phyloP scores from a whole-genome alignment of 2,113 vertebrate species.

The Corythaixoides concolor region DNA sequence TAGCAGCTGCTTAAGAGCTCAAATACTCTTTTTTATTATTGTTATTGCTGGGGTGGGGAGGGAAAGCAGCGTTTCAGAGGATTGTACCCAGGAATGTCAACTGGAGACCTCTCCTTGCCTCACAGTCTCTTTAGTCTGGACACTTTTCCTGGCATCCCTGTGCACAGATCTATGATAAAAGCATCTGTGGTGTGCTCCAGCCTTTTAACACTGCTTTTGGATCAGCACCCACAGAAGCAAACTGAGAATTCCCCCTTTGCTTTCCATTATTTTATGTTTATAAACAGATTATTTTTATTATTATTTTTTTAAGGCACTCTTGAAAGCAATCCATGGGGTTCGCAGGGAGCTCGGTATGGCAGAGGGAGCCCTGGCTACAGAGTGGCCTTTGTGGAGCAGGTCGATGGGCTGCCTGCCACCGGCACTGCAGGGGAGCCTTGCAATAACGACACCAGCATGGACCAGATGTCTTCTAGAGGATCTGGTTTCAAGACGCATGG shows the following conservation, averaged over 20 bases:
- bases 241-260: not conserved
- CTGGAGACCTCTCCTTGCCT: not conserved
- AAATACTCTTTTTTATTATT: too few species aligned
- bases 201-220: not conserved
- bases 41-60: not conserved
- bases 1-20: not conserved
- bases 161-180: not conserved
- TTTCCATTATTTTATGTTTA: not conserved
- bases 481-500: constrained; percentile 28
- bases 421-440: not conserved
- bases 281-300: not conserved
- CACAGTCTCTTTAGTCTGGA: rapidly evolving
- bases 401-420: not conserved
- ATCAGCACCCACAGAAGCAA: not conserved
- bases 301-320: not conserved
- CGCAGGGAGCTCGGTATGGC: not conserved
- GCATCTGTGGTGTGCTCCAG: not conserved
- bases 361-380: not conserved
- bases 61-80: not conserved
- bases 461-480: constrained; percentile 36
- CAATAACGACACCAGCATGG: not conserved
- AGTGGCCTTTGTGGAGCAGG: constrained; percentile 29
- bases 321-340: not conserved
- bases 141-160: not conserved
- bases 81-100: not conserved